Conservation (phyloP, 2,113 vertebrate genomes). For the Catharus bicknelli region DNA sequence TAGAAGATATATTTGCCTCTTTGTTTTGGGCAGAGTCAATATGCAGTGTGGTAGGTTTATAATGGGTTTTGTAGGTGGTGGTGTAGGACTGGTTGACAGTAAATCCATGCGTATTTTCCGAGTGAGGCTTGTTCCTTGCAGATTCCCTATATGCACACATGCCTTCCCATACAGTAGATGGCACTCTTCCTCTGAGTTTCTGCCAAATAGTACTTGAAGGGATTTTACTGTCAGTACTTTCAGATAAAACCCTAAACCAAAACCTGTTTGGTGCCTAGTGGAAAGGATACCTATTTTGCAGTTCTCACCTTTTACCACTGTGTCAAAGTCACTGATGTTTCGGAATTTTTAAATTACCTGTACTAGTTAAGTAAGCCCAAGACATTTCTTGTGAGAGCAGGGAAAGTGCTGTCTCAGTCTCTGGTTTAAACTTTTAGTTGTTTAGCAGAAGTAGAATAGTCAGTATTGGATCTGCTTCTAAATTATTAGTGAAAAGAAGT, state of each 20-base stretch:
- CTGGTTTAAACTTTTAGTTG: not conserved
- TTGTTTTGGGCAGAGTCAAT: not conserved
- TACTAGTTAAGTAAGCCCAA: not conserved
- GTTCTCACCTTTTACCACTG: not conserved
- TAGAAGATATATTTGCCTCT: not conserved
- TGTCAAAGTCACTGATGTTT: not conserved
- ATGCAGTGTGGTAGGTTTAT: not conserved
- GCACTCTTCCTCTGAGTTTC: slow-evolving; percentile 1
- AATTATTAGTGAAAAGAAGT: not conserved
- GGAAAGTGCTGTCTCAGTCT: not conserved
- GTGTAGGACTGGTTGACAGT: not conserved
- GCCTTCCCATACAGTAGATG: slow-evolving; percentile 15
- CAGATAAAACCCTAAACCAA: not conserved
- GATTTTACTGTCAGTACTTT: not conserved
- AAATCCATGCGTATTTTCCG: fast-evolving
- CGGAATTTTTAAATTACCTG: not conserved
- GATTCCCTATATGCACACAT: not conserved
- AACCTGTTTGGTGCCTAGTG: not conserved
- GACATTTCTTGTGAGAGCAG: not conserved
- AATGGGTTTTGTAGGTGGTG: not conserved
- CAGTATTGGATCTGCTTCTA: not conserved
- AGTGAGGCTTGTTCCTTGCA: not conserved
- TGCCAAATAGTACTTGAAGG: not conserved
- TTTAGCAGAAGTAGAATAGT: not conserved
- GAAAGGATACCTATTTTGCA: not conserved